Evolutionary conservation across 1,140 invertebrate genomes (phyloP), one percentile per base, ranked within the genome.

Genomic region (Drosophila subpulchrella): DNA sequence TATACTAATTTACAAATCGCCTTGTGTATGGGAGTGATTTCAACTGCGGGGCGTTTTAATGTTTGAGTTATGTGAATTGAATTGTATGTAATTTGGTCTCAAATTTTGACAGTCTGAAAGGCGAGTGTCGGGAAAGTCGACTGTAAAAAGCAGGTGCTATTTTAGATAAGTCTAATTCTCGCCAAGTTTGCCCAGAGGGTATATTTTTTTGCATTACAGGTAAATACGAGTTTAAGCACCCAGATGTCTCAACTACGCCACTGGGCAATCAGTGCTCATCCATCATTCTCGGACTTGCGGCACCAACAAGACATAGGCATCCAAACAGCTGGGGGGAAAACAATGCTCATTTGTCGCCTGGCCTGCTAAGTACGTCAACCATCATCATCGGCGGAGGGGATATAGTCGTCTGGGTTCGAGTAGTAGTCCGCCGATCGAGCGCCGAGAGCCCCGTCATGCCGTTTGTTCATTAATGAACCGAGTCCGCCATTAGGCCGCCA

Each of bases 381-480:
- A 44, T 48, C 39, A 66, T 24, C 42, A 36, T 36, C 6, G 27
- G 30, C 6, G 11, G 10, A 6, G 51, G 39, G 60, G 6, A 24
- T 46, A 44, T 32, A 24, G 36, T 47, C 27, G 27, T 27, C 27
- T 24, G 6, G 24, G 7, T 10, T 34, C 7, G 32, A 34, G 32
- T 34, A 50, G 47, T 8, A 30, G 48, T 42, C 6, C 15, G 20
- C 56, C 44, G 63, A 76, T 68, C 56, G 46, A 76, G 66, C 72
- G 54, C 46, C 55, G 60, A 78, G 60, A 66, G 82, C 59, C 75
- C 48, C 75, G 83, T 70, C 84, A 82, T 88, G 83, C 66, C 68
- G 67, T 67, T 67, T 62, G 63, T 68, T 72, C 75, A 79, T 83
- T 86, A 86, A 88, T 66, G 71, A 65, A 83, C 75, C 67, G 62